Evolutionary conservation across 2,113 vertebrate species (phyloP).

Genomic region (Clarias gariepinus): DNA sequence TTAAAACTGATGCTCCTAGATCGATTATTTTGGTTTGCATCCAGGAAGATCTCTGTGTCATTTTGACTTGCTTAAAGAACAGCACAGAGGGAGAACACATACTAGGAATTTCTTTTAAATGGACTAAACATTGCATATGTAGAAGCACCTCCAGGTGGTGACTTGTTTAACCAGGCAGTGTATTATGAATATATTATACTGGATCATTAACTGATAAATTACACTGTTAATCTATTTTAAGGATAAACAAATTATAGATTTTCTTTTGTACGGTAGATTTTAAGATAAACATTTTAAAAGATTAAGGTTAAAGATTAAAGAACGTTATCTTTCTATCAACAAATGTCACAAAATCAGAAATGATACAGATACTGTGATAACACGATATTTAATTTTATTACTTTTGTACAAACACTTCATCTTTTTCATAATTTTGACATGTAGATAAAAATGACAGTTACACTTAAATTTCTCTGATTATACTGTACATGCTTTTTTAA

Average conservation of each 20-base stretch:
- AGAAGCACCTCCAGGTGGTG: neutral
- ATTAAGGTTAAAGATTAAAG: neutral
- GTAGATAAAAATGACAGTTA: constrained; percentile 25
- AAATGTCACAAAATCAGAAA: neutral
- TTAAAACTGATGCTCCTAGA: neutral
- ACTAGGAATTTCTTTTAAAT: neutral
- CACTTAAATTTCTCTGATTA: constrained; percentile 39
- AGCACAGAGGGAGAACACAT: neutral
- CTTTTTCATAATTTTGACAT: constrained; percentile 28
- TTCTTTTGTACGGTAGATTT: neutral
- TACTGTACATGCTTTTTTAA: constrained; percentile 36
- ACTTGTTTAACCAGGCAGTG: too few relatives aligned
- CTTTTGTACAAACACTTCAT: constrained; percentile 23
- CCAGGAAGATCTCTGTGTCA: neutral
- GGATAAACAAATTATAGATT: neutral
- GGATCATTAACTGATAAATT: neutral
- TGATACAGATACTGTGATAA: constrained; percentile 10
- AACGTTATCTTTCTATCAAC: neutral
- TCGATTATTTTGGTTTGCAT: neutral
- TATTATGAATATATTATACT: neutral
- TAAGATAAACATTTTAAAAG: neutral
- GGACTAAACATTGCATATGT: neutral
- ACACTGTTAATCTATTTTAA: neutral
- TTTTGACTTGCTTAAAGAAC: neutral
- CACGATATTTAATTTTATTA: constrained; percentile 25